These are phyloP conservation scores for Phrynosoma blainvillii DNA, from an alignment of 2,113 vertebrate species.

Conservation along the genomic window DNA sequence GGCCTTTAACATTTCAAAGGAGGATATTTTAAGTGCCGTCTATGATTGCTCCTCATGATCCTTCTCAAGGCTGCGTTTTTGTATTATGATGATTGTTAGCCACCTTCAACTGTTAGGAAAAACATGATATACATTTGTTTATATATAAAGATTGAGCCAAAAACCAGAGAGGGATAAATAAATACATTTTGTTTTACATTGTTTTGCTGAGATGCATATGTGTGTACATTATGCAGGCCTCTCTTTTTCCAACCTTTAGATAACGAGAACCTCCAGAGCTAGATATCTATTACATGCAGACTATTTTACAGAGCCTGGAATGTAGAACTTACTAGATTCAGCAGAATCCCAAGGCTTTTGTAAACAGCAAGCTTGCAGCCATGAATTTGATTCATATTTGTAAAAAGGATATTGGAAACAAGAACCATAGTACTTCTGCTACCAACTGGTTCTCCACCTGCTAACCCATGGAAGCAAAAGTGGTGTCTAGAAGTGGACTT, in stretches of 20 bases:
- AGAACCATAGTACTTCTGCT: too few species aligned
- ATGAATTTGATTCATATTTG: not conserved
- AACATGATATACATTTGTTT: not conserved
- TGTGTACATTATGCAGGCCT: too few species aligned
- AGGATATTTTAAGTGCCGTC: not conserved
- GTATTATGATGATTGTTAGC: not conserved
- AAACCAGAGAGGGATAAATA: not conserved
- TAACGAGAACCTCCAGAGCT: too few species aligned
- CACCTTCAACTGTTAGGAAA: not conserved
- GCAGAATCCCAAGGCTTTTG: not conserved
- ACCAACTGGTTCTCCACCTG: too few species aligned
- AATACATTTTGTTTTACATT: conserved; percentile 17
- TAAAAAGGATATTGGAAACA: too few species aligned
- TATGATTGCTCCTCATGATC: not conserved
- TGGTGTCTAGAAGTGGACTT: not conserved
- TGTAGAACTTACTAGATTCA: too few species aligned
- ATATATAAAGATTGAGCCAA: not conserved
- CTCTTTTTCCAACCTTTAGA: too few species aligned
- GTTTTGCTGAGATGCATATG: too few species aligned
- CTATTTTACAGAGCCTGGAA: not conserved
- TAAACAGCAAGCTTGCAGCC: not conserved
- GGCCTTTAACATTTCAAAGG: not conserved
- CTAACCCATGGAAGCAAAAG: not conserved
- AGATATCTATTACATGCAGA: too few species aligned
- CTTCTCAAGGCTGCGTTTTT: not conserved